phyloP scores from a whole-genome alignment of 2,888 invertebrate genomes.

The Bellardia bayeri region DNA sequence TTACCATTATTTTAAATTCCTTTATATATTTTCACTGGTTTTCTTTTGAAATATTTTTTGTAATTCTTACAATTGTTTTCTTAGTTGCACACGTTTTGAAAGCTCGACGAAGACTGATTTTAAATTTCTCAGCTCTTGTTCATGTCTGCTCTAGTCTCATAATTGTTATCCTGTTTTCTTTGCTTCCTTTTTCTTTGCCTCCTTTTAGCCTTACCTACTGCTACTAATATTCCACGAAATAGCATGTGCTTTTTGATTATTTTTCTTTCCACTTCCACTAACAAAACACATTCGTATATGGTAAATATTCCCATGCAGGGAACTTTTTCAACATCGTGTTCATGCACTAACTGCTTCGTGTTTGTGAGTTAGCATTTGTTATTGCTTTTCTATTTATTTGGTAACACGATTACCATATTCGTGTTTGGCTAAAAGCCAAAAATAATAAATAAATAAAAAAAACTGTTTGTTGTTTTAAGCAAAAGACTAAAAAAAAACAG shows the following conservation, averaged over 20 bases:
- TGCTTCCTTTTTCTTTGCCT: conserved; percentile 33
- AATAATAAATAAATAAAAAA: conserved; percentile 43
- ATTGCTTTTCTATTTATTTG: conserved; percentile 45
- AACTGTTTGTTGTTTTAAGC: conserved; percentile 41
- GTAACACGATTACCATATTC: conserved; percentile 42
- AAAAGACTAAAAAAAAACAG: conserved; percentile 56
- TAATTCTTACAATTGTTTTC: conserved; percentile 50
- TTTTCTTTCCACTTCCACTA: conserved; percentile 31
- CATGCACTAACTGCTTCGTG: conserved; percentile 52
- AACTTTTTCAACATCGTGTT: conserved; percentile 15
- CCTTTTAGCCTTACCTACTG: neutral
- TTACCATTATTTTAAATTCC: conserved; percentile 55
- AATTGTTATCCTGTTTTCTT: conserved; percentile 49
- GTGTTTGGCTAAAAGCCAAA: conserved; percentile 70
- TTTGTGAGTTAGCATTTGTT: conserved; percentile 15
- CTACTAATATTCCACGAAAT: conserved; percentile 34
- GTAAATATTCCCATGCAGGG: conserved; percentile 41
- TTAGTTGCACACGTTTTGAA: conserved; percentile 82
- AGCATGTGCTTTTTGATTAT: conserved; percentile 51
- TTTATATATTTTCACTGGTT: conserved; percentile 1
- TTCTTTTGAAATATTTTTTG: conserved; percentile 18
- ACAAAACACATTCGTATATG: conserved; percentile 1
- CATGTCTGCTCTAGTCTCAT: conserved; percentile 54
- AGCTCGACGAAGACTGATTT: conserved; percentile 84
- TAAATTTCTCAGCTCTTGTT: conserved; percentile 52